phyloP scores from a whole-genome alignment of 92 coral and sea anemone genomes.

The Epizoanthus scotinus region DNA sequence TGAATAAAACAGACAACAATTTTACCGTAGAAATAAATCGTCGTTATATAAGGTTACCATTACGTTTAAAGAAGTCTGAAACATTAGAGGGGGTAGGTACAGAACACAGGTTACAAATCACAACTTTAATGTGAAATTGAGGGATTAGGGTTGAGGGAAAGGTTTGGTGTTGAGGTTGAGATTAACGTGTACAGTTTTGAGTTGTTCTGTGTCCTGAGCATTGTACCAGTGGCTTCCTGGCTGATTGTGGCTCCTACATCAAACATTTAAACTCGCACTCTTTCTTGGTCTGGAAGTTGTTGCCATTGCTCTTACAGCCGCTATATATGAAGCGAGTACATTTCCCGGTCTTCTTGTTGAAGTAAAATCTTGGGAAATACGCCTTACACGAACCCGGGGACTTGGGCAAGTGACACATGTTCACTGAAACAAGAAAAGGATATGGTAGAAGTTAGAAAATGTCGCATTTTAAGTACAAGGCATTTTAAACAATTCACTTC shows the following conservation, averaged over 20 bases:
- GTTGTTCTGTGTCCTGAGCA: not conserved
- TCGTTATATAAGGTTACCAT: not conserved
- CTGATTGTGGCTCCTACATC: slow-evolving; percentile 2
- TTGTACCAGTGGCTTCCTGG: not conserved
- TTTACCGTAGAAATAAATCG: not conserved
- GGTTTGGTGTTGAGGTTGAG: no score
- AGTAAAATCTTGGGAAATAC: slow-evolving; percentile 54
- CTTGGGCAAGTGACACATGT: slow-evolving; percentile 66
- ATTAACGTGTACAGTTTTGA: no score
- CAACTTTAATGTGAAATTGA: no score
- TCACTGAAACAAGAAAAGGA: slow-evolving; percentile 13
- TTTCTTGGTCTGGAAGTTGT: slow-evolving; percentile 69
- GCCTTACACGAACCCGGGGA: slow-evolving; percentile 57
- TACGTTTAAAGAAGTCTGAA: not conserved
- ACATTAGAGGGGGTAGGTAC: not conserved
- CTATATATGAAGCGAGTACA: slow-evolving; percentile 58
- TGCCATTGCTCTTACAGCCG: slow-evolving; percentile 72
- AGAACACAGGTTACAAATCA: no score
- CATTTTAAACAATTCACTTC: no score
- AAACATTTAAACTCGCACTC: slow-evolving; percentile 70
- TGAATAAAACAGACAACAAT: not conserved
- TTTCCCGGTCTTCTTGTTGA: slow-evolving; percentile 63
- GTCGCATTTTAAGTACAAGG: no score
- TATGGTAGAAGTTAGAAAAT: not conserved
- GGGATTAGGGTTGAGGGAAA: no score